Evolutionary conservation across 2,113 vertebrate genomes (phyloP).

Genomic region (Xenopus laevis): DNA sequence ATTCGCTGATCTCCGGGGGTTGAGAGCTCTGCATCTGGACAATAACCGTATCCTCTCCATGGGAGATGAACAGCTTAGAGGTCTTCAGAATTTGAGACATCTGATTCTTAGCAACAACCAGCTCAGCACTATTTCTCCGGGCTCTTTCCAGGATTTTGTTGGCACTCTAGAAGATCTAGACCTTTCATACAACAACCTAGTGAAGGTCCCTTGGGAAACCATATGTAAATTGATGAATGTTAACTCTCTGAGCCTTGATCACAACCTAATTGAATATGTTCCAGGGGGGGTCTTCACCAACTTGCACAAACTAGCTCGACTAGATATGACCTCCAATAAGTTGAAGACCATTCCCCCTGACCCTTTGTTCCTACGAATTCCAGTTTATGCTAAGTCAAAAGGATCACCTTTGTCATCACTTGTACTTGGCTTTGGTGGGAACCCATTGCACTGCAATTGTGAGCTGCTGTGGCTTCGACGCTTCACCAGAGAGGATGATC

Average conservation of each 20-base stretch:
- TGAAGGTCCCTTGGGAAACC: slow-evolving; percentile 72
- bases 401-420: slow-evolving; percentile 69
- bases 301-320: slow-evolving; percentile 73
- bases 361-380: slow-evolving; percentile 72
- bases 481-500: slow-evolving; percentile 72
- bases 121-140: slow-evolving; percentile 69
- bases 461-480: slow-evolving; percentile 75
- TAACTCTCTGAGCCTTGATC: slow-evolving; percentile 75
- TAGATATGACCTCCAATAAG: slow-evolving; percentile 82
- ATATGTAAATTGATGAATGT: slow-evolving; percentile 67
- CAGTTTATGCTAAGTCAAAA: slow-evolving; percentile 72
- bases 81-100: slow-evolving; percentile 73
- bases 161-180: slow-evolving; percentile 76
- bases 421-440: slow-evolving; percentile 73
- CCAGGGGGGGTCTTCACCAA: slow-evolving; percentile 77
- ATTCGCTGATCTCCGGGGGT: slow-evolving; percentile 73
- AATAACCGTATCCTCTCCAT: slow-evolving; percentile 71
- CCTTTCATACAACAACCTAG: slow-evolving; percentile 76
- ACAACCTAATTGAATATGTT: slow-evolving; percentile 76
- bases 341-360: slow-evolving; percentile 78
- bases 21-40: slow-evolving; percentile 74
- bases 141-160: slow-evolving; percentile 75
- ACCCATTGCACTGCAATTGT: slow-evolving; percentile 78
- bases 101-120: slow-evolving; percentile 79
- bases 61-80: slow-evolving; percentile 72